These are phyloP conservation scores for Podilymbus podiceps DNA, from an alignment of 2,113 vertebrate genomes.

Conservation along the genomic window DNA sequence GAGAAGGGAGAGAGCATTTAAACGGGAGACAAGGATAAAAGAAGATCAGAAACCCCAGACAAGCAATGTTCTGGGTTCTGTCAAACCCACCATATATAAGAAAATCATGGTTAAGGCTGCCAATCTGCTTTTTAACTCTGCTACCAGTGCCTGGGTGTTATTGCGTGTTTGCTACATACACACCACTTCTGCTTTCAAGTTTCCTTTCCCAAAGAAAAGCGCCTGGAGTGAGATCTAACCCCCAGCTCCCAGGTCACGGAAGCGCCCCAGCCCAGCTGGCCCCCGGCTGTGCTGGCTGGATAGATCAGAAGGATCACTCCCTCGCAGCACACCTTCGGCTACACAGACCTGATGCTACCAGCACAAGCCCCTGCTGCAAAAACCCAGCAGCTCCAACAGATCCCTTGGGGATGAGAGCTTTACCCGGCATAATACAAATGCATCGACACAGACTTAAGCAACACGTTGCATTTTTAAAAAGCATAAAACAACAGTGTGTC, in stretches of 20 bases:
- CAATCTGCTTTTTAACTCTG: not conserved
- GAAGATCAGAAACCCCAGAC: not conserved
- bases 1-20: not conserved
- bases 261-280: not conserved
- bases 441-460: conserved; percentile 34
- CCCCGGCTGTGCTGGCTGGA: not conserved
- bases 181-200: not conserved
- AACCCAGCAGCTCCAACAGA: conserved; percentile 4
- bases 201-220: not conserved
- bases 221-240: not conserved
- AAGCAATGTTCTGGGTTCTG: not conserved
- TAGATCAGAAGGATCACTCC: not conserved
- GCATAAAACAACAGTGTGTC: not conserved
- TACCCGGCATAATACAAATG: not conserved
- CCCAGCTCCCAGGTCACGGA: not conserved
- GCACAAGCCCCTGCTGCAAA: not conserved
- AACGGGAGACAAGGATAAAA: not conserved
- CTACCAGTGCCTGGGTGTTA: not conserved
- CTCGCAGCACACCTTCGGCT: not conserved
- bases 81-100: not conserved
- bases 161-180: not conserved
- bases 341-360: not conserved
- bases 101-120: conserved; percentile 14
- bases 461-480: conserved; percentile 5
- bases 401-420: conserved; percentile 16